phyloP scores from a whole-genome alignment of 2,113 vertebrate species.

The Telmatochromis sp. region DNA sequence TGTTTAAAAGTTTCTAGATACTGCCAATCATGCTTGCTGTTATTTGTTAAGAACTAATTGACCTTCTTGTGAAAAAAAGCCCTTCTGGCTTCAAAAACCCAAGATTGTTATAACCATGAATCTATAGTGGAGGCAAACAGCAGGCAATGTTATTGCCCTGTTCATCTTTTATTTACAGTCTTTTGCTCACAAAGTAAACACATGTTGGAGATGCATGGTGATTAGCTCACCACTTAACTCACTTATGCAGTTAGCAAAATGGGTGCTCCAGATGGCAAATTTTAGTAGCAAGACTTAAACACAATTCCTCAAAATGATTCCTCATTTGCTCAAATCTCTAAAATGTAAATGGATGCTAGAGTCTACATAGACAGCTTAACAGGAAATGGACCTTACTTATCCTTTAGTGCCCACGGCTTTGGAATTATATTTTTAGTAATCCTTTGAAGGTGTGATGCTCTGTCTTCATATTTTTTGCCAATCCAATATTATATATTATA shows the following conservation, averaged over 20 bases:
- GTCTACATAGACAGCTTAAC: background rate
- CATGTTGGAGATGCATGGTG: background rate
- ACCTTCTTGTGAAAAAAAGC: background rate
- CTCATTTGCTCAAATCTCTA: background rate
- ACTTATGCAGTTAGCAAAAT: background rate
- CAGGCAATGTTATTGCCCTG: too few species aligned
- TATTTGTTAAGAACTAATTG: rapidly evolving
- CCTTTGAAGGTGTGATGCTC: background rate
- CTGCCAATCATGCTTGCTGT: background rate
- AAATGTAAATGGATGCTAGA: background rate
- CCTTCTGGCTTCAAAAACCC: background rate
- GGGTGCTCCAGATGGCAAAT: background rate
- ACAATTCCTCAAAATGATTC: background rate
- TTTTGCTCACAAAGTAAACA: background rate
- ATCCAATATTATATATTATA: background rate
- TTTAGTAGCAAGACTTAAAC: background rate
- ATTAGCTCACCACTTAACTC: background rate
- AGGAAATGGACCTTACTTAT: background rate
- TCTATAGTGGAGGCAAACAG: background rate
- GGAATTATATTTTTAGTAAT: background rate
- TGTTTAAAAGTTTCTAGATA: background rate
- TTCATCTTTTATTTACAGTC: background rate
- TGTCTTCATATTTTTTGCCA: background rate
- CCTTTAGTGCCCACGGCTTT: background rate
- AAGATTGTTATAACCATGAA: background rate